These are phyloP conservation scores for Ploceus nigricollis DNA, from an alignment of 2,113 vertebrate species.

Conservation along the genomic window DNA sequence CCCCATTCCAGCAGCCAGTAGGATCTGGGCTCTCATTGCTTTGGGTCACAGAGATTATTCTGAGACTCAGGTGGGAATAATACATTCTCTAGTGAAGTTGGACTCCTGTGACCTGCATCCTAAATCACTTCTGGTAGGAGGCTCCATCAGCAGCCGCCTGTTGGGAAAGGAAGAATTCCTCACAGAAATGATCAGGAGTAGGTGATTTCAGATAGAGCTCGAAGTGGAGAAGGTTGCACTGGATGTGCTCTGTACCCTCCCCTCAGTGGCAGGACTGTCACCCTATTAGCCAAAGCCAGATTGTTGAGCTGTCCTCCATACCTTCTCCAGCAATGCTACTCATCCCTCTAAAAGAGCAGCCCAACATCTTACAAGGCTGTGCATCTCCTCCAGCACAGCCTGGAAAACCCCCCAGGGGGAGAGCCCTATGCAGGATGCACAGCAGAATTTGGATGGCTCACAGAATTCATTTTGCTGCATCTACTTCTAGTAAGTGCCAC, in stretches of 20 bases:
- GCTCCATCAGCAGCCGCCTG: neutral
- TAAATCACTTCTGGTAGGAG: neutral
- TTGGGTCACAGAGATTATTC: neutral
- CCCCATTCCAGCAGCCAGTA: neutral
- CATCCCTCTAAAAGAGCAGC: neutral
- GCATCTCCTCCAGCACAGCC: rapidly evolving
- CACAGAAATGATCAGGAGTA: neutral
- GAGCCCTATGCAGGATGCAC: neutral
- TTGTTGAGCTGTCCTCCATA: neutral
- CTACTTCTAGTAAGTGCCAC: neutral
- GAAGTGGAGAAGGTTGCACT: neutral
- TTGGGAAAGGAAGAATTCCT: neutral
- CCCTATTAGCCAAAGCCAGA: neutral
- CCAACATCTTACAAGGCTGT: neutral
- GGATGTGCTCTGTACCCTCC: neutral
- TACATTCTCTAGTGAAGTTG: neutral
- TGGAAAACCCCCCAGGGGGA: neutral
- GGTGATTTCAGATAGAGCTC: neutral
- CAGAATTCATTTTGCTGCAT: neutral
- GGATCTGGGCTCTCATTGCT: neutral
- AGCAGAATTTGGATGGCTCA: neutral
- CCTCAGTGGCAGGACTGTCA: neutral
- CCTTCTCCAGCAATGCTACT: neutral
- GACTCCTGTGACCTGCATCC: neutral
- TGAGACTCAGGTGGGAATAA: neutral